phyloP scores from a whole-genome alignment of 2,888 invertebrate genomes.

The Scaptomyza reducta region DNA sequence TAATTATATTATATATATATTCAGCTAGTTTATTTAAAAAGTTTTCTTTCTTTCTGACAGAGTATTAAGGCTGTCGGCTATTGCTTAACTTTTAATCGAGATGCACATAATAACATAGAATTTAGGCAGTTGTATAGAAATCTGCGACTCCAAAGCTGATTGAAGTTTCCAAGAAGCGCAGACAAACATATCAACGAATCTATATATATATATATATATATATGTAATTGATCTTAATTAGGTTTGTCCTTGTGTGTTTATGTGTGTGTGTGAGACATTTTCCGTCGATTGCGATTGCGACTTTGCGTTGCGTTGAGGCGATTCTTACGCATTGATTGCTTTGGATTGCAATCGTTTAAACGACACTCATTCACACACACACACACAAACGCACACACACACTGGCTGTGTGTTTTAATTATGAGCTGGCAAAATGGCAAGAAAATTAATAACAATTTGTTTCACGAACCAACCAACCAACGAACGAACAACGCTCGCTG shows the following conservation, averaged over 20 bases:
- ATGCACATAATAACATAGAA: background rate
- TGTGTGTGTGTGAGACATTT: conserved; percentile 22
- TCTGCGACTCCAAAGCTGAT: conserved; percentile 31
- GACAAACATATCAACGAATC: conserved; percentile 10
- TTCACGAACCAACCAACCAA: conserved; percentile 4
- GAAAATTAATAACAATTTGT: conserved; percentile 71
- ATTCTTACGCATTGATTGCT: conserved; percentile 57
- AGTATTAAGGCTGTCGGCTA: background rate
- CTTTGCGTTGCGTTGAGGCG: conserved; percentile 15
- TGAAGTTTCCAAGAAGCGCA: conserved; percentile 34
- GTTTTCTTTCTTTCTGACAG: too few species aligned
- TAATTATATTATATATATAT: too few species aligned
- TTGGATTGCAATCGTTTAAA: conserved; percentile 70
- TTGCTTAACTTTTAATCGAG: too few species aligned
- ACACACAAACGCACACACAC: conserved; percentile 21
- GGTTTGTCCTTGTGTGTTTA: background rate
- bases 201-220: background rate
- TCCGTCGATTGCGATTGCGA: conserved; percentile 1
- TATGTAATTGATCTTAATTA: conserved; percentile 69
- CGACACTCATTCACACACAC: conserved; percentile 27
- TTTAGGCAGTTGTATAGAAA: background rate
- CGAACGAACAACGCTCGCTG: conserved; percentile 12
- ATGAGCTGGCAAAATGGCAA: conserved; percentile 58
- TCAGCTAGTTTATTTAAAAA: too few species aligned
- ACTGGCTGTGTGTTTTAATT: conserved; percentile 38